phyloP scores from a whole-genome alignment of 2,888 invertebrate genomes.

The Conops quadrifasciatus region DNA sequence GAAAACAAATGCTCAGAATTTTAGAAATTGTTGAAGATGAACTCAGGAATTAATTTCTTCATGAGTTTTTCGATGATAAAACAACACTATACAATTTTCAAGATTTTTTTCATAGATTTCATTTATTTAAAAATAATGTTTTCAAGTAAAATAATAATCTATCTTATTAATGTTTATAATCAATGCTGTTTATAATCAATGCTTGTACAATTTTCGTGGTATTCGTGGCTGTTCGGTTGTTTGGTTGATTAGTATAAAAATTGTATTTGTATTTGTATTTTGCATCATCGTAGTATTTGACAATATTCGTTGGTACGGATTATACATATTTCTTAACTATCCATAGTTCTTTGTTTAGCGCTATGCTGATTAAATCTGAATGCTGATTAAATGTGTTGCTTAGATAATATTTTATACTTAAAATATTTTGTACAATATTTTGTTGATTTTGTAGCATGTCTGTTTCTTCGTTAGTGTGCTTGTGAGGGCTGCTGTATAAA shows the following conservation, averaged over 20 bases:
- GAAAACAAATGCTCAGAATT: too few species aligned
- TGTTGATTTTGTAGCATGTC: constrained; percentile 26
- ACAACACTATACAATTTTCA: background rate
- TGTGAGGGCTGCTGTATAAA: constrained; percentile 5
- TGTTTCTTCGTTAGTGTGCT: constrained; percentile 1
- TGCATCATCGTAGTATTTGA: background rate
- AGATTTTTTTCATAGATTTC: background rate
- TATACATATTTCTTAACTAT: constrained; percentile 3
- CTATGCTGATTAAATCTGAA: background rate
- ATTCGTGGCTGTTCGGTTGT: constrained; percentile 9
- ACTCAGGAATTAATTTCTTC: too few species aligned
- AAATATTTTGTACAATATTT: constrained; percentile 33
- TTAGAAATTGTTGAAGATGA: too few species aligned
- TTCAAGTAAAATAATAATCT: constrained; percentile 51
- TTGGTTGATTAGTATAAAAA: constrained; percentile 18
- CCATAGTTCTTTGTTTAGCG: too few species aligned
- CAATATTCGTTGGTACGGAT: constrained; percentile 33
- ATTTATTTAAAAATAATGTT: constrained; percentile 46
- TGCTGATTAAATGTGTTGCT: background rate
- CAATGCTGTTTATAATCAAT: constrained; percentile 23
- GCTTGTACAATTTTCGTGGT: constrained; percentile 24
- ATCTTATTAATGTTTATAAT: constrained; percentile 43
- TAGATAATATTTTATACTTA: constrained; percentile 19
- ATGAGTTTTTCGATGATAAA: too few species aligned
- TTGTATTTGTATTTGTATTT: background rate